These are phyloP conservation scores for Alces alces DNA, from an alignment of 2,113 vertebrate species.

Conservation along the genomic window DNA sequence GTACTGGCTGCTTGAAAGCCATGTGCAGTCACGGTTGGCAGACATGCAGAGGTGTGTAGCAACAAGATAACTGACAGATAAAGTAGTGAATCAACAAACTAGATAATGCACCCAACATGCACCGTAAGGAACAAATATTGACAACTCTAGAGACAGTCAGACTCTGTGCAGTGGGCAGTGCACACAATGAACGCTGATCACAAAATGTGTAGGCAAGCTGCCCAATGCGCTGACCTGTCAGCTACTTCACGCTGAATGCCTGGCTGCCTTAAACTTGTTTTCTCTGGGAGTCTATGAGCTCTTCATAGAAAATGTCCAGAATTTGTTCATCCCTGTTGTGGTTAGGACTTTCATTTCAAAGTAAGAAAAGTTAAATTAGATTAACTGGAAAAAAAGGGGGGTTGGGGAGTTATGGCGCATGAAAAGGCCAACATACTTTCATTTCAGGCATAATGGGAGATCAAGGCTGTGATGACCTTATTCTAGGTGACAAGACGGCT, in stretches of 20 bases:
- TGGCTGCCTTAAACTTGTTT: neutral
- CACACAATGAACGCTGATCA: too few species aligned
- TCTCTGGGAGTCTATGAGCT: neutral
- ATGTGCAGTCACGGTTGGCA: neutral
- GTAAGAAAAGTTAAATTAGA: neutral
- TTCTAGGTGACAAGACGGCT: neutral
- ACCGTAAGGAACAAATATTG: neutral
- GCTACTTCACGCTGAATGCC: neutral
- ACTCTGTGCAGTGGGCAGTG: rapidly evolving
- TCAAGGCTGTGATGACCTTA: neutral
- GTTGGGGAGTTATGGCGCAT: neutral
- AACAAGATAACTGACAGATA: neutral
- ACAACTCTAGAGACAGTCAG: neutral
- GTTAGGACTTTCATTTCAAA: neutral
- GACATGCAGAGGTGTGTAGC: neutral
- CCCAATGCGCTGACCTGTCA: rapidly evolving
- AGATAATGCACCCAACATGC: neutral
- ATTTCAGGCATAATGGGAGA: neutral
- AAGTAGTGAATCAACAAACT: neutral
- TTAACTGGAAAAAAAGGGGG: neutral
- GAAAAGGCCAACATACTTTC: neutral
- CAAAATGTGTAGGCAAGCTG: rapidly evolving
- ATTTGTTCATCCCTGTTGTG: neutral
- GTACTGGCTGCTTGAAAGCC: neutral
- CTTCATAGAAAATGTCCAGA: neutral